Percentiles rank a stretch among this genome's conserved stretches.
Conservation (phyloP, 2,888 invertebrate genomes). For the Frankliniella fusca region DNA sequence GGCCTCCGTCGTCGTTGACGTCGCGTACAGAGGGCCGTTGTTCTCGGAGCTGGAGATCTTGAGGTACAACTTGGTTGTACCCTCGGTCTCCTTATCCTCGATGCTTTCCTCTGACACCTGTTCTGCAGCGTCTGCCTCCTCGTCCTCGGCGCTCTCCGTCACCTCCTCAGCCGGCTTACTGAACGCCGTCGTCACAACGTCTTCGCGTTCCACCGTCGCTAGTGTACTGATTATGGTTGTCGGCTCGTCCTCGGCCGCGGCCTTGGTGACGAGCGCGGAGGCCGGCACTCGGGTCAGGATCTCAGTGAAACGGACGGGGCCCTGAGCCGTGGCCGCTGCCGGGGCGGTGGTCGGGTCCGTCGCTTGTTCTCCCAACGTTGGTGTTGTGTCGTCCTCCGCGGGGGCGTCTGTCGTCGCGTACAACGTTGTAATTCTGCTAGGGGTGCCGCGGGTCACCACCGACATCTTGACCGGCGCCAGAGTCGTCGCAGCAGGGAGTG, state of each 20-base stretch:
- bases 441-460: not conserved
- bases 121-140: not conserved
- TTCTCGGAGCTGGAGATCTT: constrained; percentile 18
- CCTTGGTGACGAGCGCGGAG: not conserved
- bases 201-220: not conserved
- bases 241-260: not conserved
- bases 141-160: not conserved
- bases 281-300: constrained; percentile 8
- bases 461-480: not conserved
- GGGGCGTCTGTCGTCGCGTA: not conserved
- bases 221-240: not conserved
- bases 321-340: not conserved
- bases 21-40: not conserved
- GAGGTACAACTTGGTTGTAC: constrained; percentile 29
- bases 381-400: not conserved
- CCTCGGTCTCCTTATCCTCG: constrained; percentile 13
- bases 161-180: not conserved
- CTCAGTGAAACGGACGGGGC: not conserved
- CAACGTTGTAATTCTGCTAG: not conserved
- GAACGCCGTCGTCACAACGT: not conserved
- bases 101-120: constrained; percentile 17
- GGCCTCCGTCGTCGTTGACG: not conserved
- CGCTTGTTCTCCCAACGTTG: too few species aligned
- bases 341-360: not conserved
- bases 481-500: not conserved